phyloP scores from a whole-genome alignment of 2,888 invertebrate genomes.

The Orthosia cruda region DNA sequence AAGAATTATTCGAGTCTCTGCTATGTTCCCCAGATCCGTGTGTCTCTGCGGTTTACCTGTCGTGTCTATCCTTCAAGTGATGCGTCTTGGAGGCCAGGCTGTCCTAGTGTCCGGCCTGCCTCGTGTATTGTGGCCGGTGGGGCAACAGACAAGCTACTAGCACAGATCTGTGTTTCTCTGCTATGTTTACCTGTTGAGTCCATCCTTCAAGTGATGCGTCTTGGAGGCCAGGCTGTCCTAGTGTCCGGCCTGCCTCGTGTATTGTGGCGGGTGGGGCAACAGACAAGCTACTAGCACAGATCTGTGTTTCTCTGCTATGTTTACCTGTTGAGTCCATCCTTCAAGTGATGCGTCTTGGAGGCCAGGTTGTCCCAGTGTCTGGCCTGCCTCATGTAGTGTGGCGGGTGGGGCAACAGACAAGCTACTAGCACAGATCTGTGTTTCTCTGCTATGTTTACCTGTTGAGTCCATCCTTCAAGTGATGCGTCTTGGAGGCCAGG shows the following conservation, averaged over 20 bases:
- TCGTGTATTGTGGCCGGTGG: conserved; percentile 99
- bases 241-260: no score
- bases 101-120: conserved; percentile 99
- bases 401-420: conserved; percentile 98
- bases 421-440: conserved; percentile 96
- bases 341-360: conserved; percentile 97
- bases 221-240: no score
- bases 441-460: no score
- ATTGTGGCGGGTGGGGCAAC: no score
- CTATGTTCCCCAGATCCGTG: no score
- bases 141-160: conserved; percentile 93
- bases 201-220: no score
- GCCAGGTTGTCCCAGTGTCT: conserved; percentile 99
- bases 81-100: no score
- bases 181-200: no score
- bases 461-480: no score
- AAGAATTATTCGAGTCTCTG: no score
- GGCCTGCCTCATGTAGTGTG: conserved; percentile 98
- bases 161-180: conserved; percentile 84
- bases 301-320: conserved; percentile 77
- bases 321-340: conserved; percentile 96
- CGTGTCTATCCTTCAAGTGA: conserved; percentile 98
- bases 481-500: no score
- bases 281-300: no score
- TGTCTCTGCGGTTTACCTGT: conserved; percentile 82